Percentiles rank a stretch among this genome's conserved stretches.
These are phyloP conservation scores for Drosophila ohnishii DNA, from an alignment of 1,140 invertebrate genomes.

Conservation along the genomic window DNA sequence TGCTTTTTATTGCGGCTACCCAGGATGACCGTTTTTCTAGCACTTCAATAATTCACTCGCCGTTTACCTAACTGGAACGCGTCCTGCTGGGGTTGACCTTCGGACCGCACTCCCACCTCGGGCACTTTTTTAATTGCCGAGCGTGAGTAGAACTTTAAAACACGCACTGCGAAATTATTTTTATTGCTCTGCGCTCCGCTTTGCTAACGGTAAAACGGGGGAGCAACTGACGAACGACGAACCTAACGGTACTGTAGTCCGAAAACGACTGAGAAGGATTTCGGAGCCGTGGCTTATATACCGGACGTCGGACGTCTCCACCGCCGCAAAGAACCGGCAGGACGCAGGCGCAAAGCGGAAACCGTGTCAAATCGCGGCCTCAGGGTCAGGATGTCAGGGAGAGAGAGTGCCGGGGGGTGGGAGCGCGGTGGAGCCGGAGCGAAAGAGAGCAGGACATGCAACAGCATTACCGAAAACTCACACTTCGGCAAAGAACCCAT, in stretches of 20 bases:
- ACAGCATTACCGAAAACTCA: slow-evolving; percentile 54
- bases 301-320: slow-evolving; percentile 5
- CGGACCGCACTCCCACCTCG: slow-evolving; percentile 36
- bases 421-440: slow-evolving; percentile 9
- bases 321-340: slow-evolving; percentile 19
- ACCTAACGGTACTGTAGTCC: slow-evolving; percentile 61
- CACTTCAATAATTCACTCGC: slow-evolving; percentile 36
- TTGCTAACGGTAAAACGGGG: slow-evolving; percentile 10
- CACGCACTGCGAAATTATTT: slow-evolving; percentile 69
- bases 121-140: slow-evolving; percentile 55
- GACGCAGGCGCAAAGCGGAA: slow-evolving; percentile 76
- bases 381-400: slow-evolving; percentile 44
- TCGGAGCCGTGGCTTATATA: slow-evolving; percentile 62
- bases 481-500: slow-evolving; percentile 13
- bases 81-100: slow-evolving; percentile 52
- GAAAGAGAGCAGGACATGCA: slow-evolving; percentile 44
- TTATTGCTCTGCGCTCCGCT: slow-evolving; percentile 40
- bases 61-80: slow-evolving; percentile 49
- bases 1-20: slow-evolving; percentile 1
- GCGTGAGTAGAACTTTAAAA: slow-evolving; percentile 49
- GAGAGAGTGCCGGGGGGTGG: slow-evolving; percentile 16
- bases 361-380: slow-evolving; percentile 60
- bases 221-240: slow-evolving; percentile 25
- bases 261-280: slow-evolving; percentile 61
- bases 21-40: slow-evolving; percentile 3